Percentiles rank a stretch among this genome's conserved stretches.
Conservation (phyloP, 2,888 invertebrate genomes). For the Dicyrtoma fusca region DNA sequence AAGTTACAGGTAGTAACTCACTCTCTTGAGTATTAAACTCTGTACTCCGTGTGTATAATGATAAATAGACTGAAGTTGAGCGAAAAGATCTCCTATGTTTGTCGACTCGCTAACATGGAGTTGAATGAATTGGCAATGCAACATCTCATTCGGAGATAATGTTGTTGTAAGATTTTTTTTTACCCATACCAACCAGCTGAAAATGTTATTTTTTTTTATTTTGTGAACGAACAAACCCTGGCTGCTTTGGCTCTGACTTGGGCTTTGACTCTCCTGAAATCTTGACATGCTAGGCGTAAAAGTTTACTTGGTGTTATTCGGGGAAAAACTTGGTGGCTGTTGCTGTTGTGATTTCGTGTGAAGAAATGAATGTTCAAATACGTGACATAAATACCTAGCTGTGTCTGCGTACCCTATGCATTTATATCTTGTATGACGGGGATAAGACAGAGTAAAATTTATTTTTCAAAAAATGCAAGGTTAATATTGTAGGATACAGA, state of each 20-base stretch:
- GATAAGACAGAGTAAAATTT: no score
- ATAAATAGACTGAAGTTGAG: conserved; percentile 6
- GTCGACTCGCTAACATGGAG: neutral
- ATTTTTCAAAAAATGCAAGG: no score
- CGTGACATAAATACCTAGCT: no score
- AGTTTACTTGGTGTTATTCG: neutral
- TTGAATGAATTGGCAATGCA: neutral
- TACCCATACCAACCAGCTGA: neutral
- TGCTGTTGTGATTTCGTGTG: no score
- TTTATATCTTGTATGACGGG: no score
- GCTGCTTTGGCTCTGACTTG: neutral
- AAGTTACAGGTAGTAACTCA: no score
- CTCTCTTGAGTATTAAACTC: no score
- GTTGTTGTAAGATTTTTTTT: conserved; percentile 9
- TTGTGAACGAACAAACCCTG: neutral
- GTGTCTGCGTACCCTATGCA: no score
- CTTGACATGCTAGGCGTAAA: conserved; percentile 10
- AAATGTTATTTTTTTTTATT: neutral
- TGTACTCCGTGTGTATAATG: neutral
- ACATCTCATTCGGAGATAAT: conserved; percentile 6
- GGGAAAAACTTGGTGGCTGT: no score
- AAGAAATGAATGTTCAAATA: no score
- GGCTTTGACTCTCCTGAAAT: no score
- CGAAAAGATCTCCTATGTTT: neutral
- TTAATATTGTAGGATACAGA: no score